phyloP scores from a whole-genome alignment of 2,113 vertebrate genomes.

The Halichoerus grypus region DNA sequence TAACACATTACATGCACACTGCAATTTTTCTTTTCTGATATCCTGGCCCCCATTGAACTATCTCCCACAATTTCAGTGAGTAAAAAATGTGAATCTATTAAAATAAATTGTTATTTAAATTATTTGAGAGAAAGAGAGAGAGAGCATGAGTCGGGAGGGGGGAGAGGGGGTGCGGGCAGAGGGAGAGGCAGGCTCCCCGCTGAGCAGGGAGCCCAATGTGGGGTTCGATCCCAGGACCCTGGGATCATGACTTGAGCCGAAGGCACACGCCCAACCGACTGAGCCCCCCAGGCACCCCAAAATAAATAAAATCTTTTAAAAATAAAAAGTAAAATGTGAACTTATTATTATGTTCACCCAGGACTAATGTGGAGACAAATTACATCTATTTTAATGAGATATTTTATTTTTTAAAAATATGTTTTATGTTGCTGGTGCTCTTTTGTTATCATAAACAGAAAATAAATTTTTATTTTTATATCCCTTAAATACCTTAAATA shows the following conservation, averaged over 20 bases:
- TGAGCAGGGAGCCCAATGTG: too few relatives aligned
- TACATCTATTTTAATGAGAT: conserved; percentile 44
- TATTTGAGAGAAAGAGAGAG: too few relatives aligned
- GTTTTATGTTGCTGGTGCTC: background rate
- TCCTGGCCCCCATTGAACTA: background rate
- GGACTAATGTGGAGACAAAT: conserved; percentile 24
- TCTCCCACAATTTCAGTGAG: background rate
- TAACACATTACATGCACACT: background rate
- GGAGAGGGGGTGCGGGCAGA: too few relatives aligned
- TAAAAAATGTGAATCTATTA: conserved; percentile 38
- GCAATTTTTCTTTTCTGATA: conserved; percentile 1
- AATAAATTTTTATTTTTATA: conserved; percentile 14
- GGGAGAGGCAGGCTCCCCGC: too few relatives aligned
- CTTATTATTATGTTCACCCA: background rate
- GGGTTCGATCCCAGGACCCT: too few relatives aligned
- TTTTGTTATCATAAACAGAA: conserved; percentile 25
- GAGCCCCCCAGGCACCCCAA: too few relatives aligned
- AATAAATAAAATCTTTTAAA: background rate
- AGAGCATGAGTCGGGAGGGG: too few relatives aligned
- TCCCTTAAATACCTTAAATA: conserved; percentile 29
- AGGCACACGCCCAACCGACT: too few relatives aligned
- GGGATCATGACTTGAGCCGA: too few relatives aligned
- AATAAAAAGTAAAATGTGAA: background rate
- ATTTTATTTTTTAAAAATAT: background rate
- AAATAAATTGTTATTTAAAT: too few relatives aligned